Conservation (phyloP, 1,140 invertebrate genomes). For the Sycophila sp. region DNA sequence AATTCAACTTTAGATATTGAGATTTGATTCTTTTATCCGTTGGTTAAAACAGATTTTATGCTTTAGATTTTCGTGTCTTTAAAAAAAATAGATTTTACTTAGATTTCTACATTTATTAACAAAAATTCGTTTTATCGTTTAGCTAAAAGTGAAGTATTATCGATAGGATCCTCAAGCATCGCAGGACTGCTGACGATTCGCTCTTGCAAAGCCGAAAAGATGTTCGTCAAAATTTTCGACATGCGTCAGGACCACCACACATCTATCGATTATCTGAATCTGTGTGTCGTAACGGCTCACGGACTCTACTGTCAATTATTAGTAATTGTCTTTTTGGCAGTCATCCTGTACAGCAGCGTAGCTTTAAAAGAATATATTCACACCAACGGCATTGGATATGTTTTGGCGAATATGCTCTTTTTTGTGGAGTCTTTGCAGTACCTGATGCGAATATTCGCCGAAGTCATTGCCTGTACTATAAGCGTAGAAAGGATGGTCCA, state of each 20-base stretch:
- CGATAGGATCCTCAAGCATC: conserved; percentile 79
- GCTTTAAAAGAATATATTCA: too few relatives aligned
- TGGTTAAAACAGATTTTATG: too few relatives aligned
- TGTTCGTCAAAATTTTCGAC: conserved; percentile 78
- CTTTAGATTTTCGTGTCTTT: too few relatives aligned
- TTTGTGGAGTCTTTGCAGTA: conserved; percentile 55
- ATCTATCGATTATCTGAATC: conserved; percentile 75
- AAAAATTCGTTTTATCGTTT: too few relatives aligned
- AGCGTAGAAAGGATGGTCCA: conserved; percentile 82
- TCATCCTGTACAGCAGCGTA: too few relatives aligned
- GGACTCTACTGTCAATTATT: conserved; percentile 78
- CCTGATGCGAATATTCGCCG: conserved; percentile 75
- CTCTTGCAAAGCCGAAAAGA: conserved; percentile 77
- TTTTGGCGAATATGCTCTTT: conserved; percentile 83
- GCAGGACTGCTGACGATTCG: conserved; percentile 84
- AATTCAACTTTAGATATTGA: too few relatives aligned
- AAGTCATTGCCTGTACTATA: conserved; percentile 81
- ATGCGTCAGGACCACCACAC: conserved; percentile 73
- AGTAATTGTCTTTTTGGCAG: too few relatives aligned
- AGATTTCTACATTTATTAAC: too few relatives aligned
- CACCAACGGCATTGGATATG: conserved; percentile 71
- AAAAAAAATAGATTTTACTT: too few relatives aligned
- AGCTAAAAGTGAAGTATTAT: conserved; percentile 80
- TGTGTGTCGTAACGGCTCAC: conserved; percentile 79
- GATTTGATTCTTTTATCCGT: too few relatives aligned